phyloP scores from a whole-genome alignment of 2,888 invertebrate species.

The Schizaphis graminum region DNA sequence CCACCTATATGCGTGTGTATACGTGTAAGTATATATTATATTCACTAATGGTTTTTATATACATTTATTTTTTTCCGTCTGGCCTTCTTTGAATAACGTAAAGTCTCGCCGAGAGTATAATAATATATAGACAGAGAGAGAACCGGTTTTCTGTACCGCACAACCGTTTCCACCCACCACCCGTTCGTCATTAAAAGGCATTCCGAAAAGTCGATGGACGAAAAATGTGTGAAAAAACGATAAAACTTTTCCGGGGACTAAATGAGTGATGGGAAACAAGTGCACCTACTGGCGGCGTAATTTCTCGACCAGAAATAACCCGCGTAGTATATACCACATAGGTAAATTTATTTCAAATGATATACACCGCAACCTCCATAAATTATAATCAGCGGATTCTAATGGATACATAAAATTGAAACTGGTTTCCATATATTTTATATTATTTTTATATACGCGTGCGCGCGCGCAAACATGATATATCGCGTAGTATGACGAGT shows the following conservation, averaged over 20 bases:
- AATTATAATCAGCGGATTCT: constrained; percentile 52
- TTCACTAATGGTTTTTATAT: constrained; percentile 66
- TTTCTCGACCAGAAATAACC: not conserved
- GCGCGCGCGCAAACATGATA: not conserved
- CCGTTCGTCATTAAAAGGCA: constrained; percentile 42
- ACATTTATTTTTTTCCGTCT: constrained; percentile 52
- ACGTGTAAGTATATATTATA: not conserved
- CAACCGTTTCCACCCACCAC: constrained; percentile 40
- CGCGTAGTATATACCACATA: not conserved
- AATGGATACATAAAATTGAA: constrained; percentile 23
- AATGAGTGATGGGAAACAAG: not conserved
- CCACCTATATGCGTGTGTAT: not conserved
- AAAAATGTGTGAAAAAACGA: constrained; percentile 2
- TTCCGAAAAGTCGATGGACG: constrained; percentile 40
- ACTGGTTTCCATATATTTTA: constrained; percentile 56
- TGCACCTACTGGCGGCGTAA: not conserved
- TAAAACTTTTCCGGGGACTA: not conserved
- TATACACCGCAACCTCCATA: not conserved
- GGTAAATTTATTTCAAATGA: constrained; percentile 9
- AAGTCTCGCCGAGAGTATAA: constrained; percentile 36
- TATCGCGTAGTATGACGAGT: constrained; percentile 48
- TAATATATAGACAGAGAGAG: not conserved
- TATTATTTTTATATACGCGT: constrained; percentile 14
- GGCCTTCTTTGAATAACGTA: constrained; percentile 38
- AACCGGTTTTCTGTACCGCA: constrained; percentile 54